Conservation (phyloP, 2,888 invertebrate species). For the Tridacna crocea region DNA sequence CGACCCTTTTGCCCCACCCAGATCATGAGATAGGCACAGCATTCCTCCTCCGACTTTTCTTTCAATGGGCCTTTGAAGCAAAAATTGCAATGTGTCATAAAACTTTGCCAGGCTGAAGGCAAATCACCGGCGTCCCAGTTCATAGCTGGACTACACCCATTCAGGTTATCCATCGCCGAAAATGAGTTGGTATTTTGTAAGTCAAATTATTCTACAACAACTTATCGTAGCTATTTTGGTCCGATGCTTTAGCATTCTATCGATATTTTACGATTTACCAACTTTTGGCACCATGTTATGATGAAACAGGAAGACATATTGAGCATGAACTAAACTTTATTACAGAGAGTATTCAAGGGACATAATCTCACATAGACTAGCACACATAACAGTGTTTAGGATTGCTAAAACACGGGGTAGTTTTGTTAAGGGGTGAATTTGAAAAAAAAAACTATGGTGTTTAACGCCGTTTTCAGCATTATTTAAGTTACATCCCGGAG, state of each 20-base stretch:
- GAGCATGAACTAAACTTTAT: slow-evolving; percentile 1
- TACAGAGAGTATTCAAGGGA: neutral
- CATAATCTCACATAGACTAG: neutral
- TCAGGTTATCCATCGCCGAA: slow-evolving; percentile 11
- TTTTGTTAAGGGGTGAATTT: too few relatives aligned
- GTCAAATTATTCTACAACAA: neutral
- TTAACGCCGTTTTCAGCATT: too few relatives aligned
- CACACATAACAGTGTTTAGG: too few relatives aligned
- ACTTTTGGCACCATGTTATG: slow-evolving; percentile 18
- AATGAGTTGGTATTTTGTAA: neutral
- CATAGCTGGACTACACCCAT: slow-evolving; percentile 29
- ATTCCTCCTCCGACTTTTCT: slow-evolving; percentile 30
- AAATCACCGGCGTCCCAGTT: slow-evolving; percentile 39
- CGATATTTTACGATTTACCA: slow-evolving; percentile 5
- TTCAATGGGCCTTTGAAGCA: slow-evolving; percentile 57
- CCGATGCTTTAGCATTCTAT: neutral
- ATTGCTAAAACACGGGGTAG: too few relatives aligned
- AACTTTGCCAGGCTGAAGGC: slow-evolving; percentile 42
- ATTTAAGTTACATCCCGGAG: too few relatives aligned
- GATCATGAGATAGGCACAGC: slow-evolving; percentile 51
- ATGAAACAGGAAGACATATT: neutral
- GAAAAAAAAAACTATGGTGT: too few relatives aligned
- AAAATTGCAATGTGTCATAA: slow-evolving; percentile 44
- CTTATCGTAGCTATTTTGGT: neutral
- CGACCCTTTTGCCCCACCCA: slow-evolving; percentile 59